phyloP scores from a whole-genome alignment of 1,140 invertebrate species.

The Heterodera schachtii region DNA sequence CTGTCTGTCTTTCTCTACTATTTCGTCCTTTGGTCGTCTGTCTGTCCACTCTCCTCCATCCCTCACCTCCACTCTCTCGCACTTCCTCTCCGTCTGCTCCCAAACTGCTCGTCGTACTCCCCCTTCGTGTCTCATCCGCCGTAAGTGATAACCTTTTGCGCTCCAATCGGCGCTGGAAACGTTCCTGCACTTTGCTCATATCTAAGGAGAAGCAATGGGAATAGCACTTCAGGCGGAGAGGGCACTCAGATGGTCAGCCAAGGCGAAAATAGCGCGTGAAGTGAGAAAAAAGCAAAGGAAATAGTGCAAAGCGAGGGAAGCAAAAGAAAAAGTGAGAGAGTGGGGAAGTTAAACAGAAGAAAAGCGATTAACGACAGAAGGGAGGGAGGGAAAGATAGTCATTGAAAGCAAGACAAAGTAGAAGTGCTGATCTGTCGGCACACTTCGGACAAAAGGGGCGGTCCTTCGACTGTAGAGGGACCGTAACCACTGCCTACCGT shows the following conservation, averaged over 20 bases:
- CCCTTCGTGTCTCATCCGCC: constrained; percentile 19
- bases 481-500: too few species aligned
- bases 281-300: constrained; percentile 10
- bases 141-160: constrained; percentile 55
- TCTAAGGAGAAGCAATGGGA: constrained; percentile 37
- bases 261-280: not conserved
- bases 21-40: not conserved
- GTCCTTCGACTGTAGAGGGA: too few species aligned
- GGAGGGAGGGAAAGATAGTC: not conserved
- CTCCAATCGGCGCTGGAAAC: constrained; percentile 63
- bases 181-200: constrained; percentile 63
- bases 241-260: not conserved
- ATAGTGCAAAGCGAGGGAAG: not conserved
- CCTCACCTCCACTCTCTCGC: not conserved
- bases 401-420: not conserved
- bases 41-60: not conserved
- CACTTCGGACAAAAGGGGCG: too few species aligned
- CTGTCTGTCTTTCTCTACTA: too few species aligned
- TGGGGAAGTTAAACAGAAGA: not conserved
- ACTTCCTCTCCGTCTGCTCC: constrained; percentile 16
- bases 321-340: not conserved
- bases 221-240: not conserved
- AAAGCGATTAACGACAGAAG: not conserved
- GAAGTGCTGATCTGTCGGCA: not conserved
- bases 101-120: constrained; percentile 20